A percentile compares a stretch with the other conserved stretches of the same genome.
Conservation (phyloP, 2,113 vertebrate species). For the Microtus oregoni region DNA sequence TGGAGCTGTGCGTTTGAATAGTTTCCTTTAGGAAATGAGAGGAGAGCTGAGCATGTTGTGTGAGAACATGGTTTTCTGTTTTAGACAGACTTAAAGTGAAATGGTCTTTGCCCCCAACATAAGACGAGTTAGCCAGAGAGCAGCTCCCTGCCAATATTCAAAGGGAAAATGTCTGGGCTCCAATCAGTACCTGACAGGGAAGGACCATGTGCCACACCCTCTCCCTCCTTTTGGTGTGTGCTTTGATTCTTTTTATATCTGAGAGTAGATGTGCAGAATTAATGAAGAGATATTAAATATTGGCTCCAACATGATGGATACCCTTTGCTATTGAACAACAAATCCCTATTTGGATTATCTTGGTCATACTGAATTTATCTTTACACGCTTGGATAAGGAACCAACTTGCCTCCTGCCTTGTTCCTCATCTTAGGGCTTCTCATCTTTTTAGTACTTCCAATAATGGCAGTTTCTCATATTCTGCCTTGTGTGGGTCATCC, state of each 20-base stretch:
- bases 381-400: neutral
- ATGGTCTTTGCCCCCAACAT: neutral
- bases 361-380: neutral
- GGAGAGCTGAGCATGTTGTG: neutral
- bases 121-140: neutral
- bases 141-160: neutral
- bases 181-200: too few relatives aligned
- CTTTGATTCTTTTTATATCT: neutral
- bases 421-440: neutral
- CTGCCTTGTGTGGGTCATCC: neutral
- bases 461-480: neutral
- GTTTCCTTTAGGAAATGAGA: conserved; percentile 1
- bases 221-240: neutral
- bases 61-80: neutral
- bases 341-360: neutral
- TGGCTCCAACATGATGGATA: neutral
- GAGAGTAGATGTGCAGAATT: neutral
- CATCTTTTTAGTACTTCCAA: neutral
- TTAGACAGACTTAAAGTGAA: neutral
- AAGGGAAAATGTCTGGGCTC: neutral
- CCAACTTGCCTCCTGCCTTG: neutral
- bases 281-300: neutral
- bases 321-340: neutral
- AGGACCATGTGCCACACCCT: neutral
- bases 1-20: neutral